Evolutionary conservation across 1,140 invertebrate genomes (phyloP), one percentile per base, ranked within the genome.

Genomic region (Scaptomyza montana): DNA sequence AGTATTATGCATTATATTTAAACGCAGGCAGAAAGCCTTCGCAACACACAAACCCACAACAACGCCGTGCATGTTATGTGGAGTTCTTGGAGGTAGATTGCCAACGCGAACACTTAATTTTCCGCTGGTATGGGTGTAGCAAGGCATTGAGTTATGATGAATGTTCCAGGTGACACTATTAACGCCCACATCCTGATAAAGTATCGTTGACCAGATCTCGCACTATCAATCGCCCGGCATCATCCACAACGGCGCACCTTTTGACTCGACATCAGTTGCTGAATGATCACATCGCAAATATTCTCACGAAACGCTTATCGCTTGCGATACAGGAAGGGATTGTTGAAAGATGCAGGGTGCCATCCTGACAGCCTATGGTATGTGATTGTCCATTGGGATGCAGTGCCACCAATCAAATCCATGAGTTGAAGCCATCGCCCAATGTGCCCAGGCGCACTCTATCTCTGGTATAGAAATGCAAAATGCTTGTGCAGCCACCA

Each of bases 241-340:
- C 98, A 92, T 99, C 98, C 2, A 99, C 98, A 10, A 99, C 96
- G 0, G 56, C 98, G 93, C 41, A 99, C 97, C 94, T 98, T 99
- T 89, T 98, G 97, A 75, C 98, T 97, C 0, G 97, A 97, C 25
- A 98, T 95, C 19, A 99, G 94, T 93, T 99, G 97, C 84, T 99
- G 98, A 86, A 99, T 98, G 70, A 99, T 98, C 16, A 99, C 97
- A 93, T 99, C 99, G 12, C 98, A 99, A 98, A 99, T 98, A 91
- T 99, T 98, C 92, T 99, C 98, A 68, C 99, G 94, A 91, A 94
- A 96, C 5, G 98, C 98, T 92, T 99, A 99, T 77, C 97, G 94
- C 84, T 99, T 98, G 56, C 95, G 95, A 91, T 98, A 99, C 5
- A 99, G 92, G 3, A 98, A 98, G 8, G 97, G 95, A 36, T 99